phyloP scores from a whole-genome alignment of 1,140 invertebrate genomes.

The Ostrea denselamellosa region DNA sequence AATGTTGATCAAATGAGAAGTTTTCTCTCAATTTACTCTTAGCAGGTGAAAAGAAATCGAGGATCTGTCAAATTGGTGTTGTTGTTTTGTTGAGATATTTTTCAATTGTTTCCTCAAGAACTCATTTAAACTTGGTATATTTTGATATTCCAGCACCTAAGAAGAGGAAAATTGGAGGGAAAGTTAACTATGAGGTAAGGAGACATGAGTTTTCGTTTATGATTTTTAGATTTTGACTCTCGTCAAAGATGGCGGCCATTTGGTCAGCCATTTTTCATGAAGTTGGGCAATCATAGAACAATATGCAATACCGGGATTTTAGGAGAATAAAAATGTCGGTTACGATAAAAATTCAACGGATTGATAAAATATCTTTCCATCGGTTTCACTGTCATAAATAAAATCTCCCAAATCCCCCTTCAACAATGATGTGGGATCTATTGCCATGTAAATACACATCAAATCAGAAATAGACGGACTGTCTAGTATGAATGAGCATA shows the following conservation, averaged over 20 bases:
- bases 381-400: too few species aligned
- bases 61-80: not conserved
- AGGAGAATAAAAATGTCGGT: not conserved
- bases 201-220: not conserved
- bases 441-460: too few species aligned
- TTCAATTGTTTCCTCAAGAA: not conserved
- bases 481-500: too few species aligned
- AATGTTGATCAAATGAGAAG: not conserved
- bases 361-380: too few species aligned
- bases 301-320: not conserved
- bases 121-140: not conserved
- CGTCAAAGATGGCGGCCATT: slow-evolving; percentile 45
- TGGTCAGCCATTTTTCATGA: slow-evolving; percentile 44
- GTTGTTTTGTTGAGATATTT: not conserved
- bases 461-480: too few species aligned
- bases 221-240: not conserved
- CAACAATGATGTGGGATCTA: too few species aligned
- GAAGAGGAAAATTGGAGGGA: slow-evolving; percentile 57
- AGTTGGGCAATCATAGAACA: slow-evolving; percentile 36
- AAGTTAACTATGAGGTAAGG: slow-evolving; percentile 60
- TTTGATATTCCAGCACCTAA: slow-evolving; percentile 58
- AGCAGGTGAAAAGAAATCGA: not conserved
- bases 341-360: too few species aligned
- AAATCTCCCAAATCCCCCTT: too few species aligned
- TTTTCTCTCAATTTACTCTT: not conserved